Evolutionary conservation across 1,140 invertebrate species (phyloP), one percentile per base, ranked within the genome.

Genomic region (Kradibia gibbosae): DNA sequence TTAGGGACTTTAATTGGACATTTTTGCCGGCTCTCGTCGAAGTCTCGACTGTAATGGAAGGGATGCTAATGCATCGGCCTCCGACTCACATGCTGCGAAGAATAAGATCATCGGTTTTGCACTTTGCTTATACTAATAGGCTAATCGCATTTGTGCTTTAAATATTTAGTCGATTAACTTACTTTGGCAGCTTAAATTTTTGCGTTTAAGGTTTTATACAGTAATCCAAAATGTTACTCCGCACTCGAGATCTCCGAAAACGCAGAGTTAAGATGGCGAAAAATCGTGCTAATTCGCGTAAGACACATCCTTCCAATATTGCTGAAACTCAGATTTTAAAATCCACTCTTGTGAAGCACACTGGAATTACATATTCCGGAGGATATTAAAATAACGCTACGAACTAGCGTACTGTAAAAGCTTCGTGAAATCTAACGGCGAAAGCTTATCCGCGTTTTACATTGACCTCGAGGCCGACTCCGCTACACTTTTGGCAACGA

Each of bases 1-100:
- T 81, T 81, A 70, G 25, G 60, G 72, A 55, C 57, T 75, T 42
- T 75, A 81, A 81, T 81, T 55, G 55, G 65, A 70, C n/a, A 42
- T 75, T 81, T 80, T 80, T 75, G 39, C 55, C 8, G 72, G 22
- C 15, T 36, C 22, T 34, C 48, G 72, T 20, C n/a, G 48, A 20
- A 36, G 13, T 50, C 57, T n/a, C n/a, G n/a, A n/a, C n/a, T 60
- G 7, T 39, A 71, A n/a, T 67, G 34, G 28, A 34, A 36, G 31
- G 22, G 75, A 55, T 70, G 31, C 20, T 67, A 31, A 78, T 78
- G 42, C 45, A 36, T 0, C 28, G 31, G 73, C 34, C 1, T 15
- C 28, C 22, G 45, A 55, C 50, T 53, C 28, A 20, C 48, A n/a
- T n/a, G 28, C 1, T 15, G 17, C 48, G 48, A 50, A 73, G 34